Base-by-base conservation (phyloP, 2,113 vertebrate genomes). In the Athene cunicularia region DNA sequence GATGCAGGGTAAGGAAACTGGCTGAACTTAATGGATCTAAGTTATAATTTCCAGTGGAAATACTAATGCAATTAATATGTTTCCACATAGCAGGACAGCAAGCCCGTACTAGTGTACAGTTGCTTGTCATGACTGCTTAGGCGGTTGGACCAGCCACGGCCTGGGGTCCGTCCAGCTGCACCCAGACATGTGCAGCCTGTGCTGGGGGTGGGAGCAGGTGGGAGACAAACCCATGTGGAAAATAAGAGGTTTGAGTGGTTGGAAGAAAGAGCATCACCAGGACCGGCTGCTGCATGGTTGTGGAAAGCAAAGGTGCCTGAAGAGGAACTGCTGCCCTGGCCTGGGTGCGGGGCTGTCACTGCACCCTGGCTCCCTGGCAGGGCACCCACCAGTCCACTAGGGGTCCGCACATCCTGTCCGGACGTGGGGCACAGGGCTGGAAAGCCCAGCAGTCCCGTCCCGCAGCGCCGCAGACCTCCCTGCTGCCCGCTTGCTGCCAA, bases 21-120 rank as follows among this genome's bases (percentile, higher is more conserved):
- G 71, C 88, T 83, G 71, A 90, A 73, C 64, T 68, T 83, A 85
- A 80, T 63, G 56, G 56, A 55, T 72, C 53, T 41, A 71, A 95
- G 67, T 89, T 95, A 80, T 56, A 94, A 87, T 94, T 97, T 97
- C 95, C 96, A 98, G 63, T 92, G 91, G 93, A 96, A 97, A 95
- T 95, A 82, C 43, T 76, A 95, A 93, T 90, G 83, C 50, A 82
- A 49, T 94, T 92, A 93, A 83, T 86, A 20, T 33, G 35, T 95
- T 96, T 94, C 76, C 84, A 91, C 45, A 77, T 2, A 60, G 62
- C 63, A 90, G 83, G 72, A 85, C 66, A 71, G 39, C 84, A 94
- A 95, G 72, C 26, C 50, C 13, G 0, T 53, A 53, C 71, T 64
- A 47, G 64, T 13, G 9, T 76, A 60, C 24, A 50, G 83, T 68